These are phyloP conservation scores for Melipona quadrifasciata DNA, from an alignment of 1,140 invertebrate genomes.

Conservation along the genomic window DNA sequence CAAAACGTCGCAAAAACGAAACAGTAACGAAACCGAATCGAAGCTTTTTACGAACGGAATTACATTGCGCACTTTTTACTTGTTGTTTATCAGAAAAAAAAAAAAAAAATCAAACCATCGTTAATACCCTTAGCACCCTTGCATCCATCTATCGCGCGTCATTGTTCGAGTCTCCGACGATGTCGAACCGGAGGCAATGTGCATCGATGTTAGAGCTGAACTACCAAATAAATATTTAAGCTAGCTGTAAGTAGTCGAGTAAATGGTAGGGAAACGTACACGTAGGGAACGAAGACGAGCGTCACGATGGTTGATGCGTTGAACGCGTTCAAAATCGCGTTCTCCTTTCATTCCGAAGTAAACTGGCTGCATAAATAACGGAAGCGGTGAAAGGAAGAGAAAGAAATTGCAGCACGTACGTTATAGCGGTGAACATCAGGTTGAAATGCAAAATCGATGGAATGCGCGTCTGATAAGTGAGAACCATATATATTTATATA, in stretches of 20 bases:
- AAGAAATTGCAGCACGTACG: neutral
- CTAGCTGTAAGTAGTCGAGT: slow-evolving; percentile 42
- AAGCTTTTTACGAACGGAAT: slow-evolving; percentile 1
- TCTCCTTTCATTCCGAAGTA: neutral
- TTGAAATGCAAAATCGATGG: slow-evolving; percentile 33
- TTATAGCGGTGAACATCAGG: neutral
- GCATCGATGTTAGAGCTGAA: slow-evolving; percentile 46
- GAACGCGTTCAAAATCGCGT: neutral
- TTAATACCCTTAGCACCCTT: neutral
- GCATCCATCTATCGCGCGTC: neutral
- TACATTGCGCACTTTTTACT: neutral
- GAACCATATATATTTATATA: slow-evolving; percentile 21
- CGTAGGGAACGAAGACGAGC: neutral
- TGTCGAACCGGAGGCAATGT: slow-evolving; percentile 11
- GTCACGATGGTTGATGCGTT: neutral
- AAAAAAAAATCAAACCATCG: neutral
- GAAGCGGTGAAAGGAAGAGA: too few relatives aligned
- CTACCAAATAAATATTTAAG: slow-evolving; percentile 46
- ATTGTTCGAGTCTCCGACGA: neutral
- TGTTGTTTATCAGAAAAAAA: neutral
- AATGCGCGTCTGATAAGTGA: slow-evolving; percentile 50
- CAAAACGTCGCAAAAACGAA: neutral
- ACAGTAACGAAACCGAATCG: neutral
- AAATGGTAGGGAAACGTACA: slow-evolving; percentile 18
- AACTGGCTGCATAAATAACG: neutral